phyloP scores from a whole-genome alignment of 2,113 vertebrate species.

The Heloderma charlesbogerti region DNA sequence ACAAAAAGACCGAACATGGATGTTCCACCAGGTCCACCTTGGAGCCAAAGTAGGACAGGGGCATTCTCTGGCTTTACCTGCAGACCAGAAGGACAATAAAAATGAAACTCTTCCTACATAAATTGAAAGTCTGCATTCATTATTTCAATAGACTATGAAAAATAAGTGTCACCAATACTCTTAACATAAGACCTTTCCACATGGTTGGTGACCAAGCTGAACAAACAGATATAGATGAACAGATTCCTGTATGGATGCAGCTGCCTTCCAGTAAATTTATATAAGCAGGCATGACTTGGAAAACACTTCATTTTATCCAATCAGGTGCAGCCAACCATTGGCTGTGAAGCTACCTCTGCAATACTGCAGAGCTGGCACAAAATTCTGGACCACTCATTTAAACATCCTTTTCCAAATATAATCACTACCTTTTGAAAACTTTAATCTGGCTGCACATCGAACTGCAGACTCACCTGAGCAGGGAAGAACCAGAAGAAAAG shows the following conservation, averaged over 20 bases:
- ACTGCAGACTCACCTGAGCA: constrained; percentile 76
- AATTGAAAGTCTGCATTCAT: background rate
- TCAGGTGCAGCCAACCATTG: background rate
- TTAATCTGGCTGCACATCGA: constrained; percentile 2
- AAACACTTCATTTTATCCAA: background rate
- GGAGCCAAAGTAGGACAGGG: constrained; percentile 88
- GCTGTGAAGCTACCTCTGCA: background rate
- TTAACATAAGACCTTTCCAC: background rate
- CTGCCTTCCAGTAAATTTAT: background rate
- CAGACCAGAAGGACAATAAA: background rate
- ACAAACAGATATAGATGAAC: background rate
- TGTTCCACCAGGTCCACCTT: constrained; percentile 86
- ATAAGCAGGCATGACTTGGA: background rate
- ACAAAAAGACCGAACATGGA: constrained; percentile 92
- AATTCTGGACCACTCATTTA: background rate
- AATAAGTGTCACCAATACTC: background rate
- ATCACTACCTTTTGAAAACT: constrained; percentile 30
- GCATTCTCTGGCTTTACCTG: constrained; percentile 72
- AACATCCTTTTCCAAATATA: background rate
- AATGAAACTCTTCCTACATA: background rate
- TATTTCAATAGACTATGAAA: background rate
- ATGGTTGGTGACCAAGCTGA: background rate
- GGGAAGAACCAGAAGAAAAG: constrained; percentile 92
- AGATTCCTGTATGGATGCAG: background rate
- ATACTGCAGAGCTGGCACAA: background rate